These are phyloP conservation scores for Cnemophilus loriae DNA, from an alignment of 2,113 vertebrate genomes.

Conservation along the genomic window DNA sequence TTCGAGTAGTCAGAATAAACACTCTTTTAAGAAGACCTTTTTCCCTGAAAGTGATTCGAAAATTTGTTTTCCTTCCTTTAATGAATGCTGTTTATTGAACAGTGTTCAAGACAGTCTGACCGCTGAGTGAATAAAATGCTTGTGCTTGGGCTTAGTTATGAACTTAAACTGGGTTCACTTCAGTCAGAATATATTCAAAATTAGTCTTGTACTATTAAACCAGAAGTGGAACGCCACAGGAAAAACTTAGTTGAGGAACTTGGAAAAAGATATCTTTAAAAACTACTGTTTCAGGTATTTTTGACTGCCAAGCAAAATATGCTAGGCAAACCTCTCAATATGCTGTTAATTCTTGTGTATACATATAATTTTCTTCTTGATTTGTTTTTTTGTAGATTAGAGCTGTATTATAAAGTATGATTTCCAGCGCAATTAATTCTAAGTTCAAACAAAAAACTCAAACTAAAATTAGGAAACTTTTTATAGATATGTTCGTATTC, in stretches of 20 bases:
- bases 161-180: not conserved
- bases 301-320: not conserved
- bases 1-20: not conserved
- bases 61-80: not conserved
- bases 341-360: not conserved
- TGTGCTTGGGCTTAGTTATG: not conserved
- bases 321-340: not conserved
- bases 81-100: not conserved
- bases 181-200: not conserved
- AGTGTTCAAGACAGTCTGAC: not conserved
- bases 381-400: not conserved
- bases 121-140: not conserved
- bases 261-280: not conserved
- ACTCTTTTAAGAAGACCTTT: not conserved
- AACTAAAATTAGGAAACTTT: not conserved
- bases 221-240: not conserved
- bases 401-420: not conserved
- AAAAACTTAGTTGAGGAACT: not conserved
- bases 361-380: not conserved
- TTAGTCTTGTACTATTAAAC: not conserved
- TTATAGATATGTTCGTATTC: not conserved
- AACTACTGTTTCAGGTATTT: not conserved
- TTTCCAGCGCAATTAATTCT: not conserved
- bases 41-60: not conserved
- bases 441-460: not conserved